Conservation (phyloP, 2,888 invertebrate genomes). For the Brachylomia viminalis region DNA sequence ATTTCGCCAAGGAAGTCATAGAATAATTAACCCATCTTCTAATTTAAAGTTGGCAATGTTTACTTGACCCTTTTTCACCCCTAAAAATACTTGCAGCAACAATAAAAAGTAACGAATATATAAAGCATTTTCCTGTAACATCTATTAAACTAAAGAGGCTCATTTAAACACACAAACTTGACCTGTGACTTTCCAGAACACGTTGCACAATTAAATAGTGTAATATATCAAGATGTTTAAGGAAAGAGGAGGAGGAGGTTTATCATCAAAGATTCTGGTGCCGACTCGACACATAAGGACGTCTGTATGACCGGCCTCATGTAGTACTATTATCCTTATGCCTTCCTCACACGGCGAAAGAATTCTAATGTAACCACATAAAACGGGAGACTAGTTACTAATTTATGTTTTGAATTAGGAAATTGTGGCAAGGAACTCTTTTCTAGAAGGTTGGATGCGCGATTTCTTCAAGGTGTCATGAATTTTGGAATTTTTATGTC, state of each 20-base stretch:
- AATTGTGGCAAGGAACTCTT: constrained; percentile 53
- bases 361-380: constrained; percentile 59
- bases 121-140: constrained; percentile 55
- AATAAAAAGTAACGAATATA: constrained; percentile 26
- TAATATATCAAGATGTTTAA: constrained; percentile 61
- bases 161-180: constrained; percentile 45
- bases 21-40: background rate
- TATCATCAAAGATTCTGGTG: constrained; percentile 78
- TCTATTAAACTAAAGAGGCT: constrained; percentile 26
- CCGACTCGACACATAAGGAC: constrained; percentile 70
- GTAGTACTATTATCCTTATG: constrained; percentile 79
- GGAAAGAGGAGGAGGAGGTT: no score
- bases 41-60: background rate
- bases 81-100: constrained; percentile 24
- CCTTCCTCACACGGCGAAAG: constrained; percentile 75
- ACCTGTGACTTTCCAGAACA: constrained; percentile 61
- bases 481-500: constrained; percentile 20
- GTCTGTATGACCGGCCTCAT: constrained; percentile 68
- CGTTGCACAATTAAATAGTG: constrained; percentile 46
- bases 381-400: constrained; percentile 39
- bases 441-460: constrained; percentile 52
- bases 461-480: constrained; percentile 48
- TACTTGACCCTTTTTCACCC: constrained; percentile 14
- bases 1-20: background rate
- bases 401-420: constrained; percentile 63